These are phyloP conservation scores for Coremacera marginata DNA, from an alignment of 2,888 invertebrate genomes.

Conservation along the genomic window DNA sequence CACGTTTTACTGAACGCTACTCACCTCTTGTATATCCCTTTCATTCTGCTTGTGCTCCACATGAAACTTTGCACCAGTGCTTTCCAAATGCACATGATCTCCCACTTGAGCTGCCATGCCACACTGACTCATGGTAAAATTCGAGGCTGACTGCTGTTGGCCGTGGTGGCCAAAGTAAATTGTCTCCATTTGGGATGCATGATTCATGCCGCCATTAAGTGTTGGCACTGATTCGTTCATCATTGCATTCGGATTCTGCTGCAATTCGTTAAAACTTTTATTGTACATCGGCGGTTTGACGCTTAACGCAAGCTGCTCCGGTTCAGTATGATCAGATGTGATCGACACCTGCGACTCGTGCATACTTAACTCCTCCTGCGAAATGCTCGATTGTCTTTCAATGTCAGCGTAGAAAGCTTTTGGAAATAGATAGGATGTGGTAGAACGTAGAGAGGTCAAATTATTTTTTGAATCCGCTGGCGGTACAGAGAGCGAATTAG, in stretches of 20 bases:
- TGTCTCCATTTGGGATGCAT: conserved; percentile 40
- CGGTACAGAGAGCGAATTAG: background rate
- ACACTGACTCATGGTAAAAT: conserved; percentile 27
- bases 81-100: background rate
- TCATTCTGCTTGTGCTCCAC: background rate
- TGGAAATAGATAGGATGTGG: conserved; percentile 30
- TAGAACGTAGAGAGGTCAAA: background rate
- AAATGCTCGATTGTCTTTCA: conserved; percentile 47
- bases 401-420: conserved; percentile 43
- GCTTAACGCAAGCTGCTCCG: background rate
- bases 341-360: conserved; percentile 39
- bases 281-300: conserved; percentile 17
- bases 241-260: background rate
- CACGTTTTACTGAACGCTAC: background rate
- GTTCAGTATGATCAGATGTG: background rate
- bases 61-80: background rate
- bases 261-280: conserved; percentile 14
- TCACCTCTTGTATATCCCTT: conserved; percentile 29
- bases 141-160: conserved; percentile 37
- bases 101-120: background rate
- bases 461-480: background rate
- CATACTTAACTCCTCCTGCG: conserved; percentile 47
- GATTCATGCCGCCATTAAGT: background rate
- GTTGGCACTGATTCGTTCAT: background rate
- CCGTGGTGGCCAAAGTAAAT: conserved; percentile 29